A percentile compares a stretch with the other conserved stretches of the same genome.
Conservation (phyloP, 2,113 vertebrate species). For the Cyanistes caeruleus region DNA sequence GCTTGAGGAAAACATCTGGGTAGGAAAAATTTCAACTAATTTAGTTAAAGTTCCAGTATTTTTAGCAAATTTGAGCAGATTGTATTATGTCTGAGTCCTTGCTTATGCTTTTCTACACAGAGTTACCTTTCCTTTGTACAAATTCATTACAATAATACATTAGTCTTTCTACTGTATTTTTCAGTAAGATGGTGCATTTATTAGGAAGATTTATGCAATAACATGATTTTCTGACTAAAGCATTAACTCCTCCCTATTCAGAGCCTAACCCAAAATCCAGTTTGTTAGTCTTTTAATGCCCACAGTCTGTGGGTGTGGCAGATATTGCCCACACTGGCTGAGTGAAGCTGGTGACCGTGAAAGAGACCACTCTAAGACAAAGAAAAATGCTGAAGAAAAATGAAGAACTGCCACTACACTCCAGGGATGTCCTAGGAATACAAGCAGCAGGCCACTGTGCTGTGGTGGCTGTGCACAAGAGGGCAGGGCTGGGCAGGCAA, state of each 20-base stretch:
- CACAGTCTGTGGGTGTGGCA: background rate
- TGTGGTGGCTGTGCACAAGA: background rate
- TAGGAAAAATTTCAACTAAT: background rate
- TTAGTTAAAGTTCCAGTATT: background rate
- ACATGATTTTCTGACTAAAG: background rate
- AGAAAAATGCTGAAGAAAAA: background rate
- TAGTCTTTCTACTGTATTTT: background rate
- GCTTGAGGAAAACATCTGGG: background rate
- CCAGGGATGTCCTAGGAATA: background rate
- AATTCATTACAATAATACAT: background rate
- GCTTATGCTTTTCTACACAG: background rate
- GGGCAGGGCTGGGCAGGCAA: slow-evolving; percentile 6
- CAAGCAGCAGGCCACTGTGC: background rate
- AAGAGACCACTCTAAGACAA: background rate
- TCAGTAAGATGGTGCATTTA: background rate
- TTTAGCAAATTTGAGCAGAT: background rate
- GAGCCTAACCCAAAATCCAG: background rate
- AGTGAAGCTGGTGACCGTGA: background rate
- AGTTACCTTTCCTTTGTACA: background rate
- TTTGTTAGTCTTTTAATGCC: background rate
- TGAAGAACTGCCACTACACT: background rate
- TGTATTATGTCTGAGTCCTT: background rate
- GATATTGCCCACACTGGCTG: background rate
- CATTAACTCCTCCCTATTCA: background rate
- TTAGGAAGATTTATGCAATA: background rate